Evolutionary conservation across 2,113 vertebrate genomes (phyloP).

Genomic region (Pogona vitticeps): DNA sequence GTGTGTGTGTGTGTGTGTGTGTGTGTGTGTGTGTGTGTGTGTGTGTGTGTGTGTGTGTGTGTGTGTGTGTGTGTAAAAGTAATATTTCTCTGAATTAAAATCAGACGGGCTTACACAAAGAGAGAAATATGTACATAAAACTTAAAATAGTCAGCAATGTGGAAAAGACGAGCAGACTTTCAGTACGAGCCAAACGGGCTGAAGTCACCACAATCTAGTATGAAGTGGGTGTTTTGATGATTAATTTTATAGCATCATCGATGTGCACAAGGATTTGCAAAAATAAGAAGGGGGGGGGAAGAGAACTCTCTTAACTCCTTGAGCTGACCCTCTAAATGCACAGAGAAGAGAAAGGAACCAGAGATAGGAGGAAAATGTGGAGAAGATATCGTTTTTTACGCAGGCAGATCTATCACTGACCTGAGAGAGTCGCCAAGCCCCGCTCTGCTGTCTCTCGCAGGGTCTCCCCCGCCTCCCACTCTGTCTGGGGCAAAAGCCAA

Average conservation of each 20-base stretch:
- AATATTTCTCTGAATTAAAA: not conserved
- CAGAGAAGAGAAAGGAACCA: not conserved
- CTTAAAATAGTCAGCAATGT: not conserved
- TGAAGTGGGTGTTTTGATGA: not conserved
- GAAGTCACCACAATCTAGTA: not conserved
- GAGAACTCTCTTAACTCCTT: no score
- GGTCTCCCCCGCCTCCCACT: slow-evolving; percentile 90
- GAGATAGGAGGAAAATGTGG: not conserved
- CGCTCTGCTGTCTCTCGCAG: slow-evolving; percentile 88
- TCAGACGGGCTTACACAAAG: not conserved
- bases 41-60: no score
- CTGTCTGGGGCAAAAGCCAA: slow-evolving; percentile 90
- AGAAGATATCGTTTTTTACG: no score
- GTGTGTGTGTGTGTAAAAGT: no score
- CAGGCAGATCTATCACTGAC: slow-evolving; percentile 65
- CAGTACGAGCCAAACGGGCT: not conserved
- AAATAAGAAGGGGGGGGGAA: not conserved
- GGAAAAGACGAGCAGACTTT: not conserved
- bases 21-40: no score
- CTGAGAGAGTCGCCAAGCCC: slow-evolving; percentile 78
- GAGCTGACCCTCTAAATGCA: no score
- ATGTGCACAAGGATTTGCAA: not conserved
- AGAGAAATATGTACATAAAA: not conserved
- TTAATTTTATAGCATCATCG: not conserved
- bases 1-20: no score